Evolutionary conservation across 1,140 invertebrate genomes (phyloP), one percentile per base, ranked within the genome.

Genomic region (Lasioglossum baleicum): DNA sequence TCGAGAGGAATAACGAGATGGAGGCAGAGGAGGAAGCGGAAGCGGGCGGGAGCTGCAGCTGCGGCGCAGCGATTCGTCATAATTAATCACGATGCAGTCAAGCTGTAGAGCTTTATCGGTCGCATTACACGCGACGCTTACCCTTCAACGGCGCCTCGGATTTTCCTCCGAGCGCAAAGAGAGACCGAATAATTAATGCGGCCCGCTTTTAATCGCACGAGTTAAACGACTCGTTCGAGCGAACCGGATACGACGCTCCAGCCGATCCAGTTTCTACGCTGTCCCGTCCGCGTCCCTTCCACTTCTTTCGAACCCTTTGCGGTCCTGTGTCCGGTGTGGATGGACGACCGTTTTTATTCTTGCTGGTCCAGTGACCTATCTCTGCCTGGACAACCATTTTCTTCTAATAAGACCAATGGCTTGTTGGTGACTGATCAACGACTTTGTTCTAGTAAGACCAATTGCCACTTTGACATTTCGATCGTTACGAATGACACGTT

Each of bases 51-150:
- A 53, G 51, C 4, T 4, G 10, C 0, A 67, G 42, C 20, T 20
- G 4, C 8, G 6, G 42, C 17, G 2, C 42, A 13, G 13, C 15
- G 26, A 80, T 83, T 71, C 44, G 53, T 83, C 70, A 75, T 75
- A 83, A 84, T 84, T 84, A 84, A 83, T 84, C 83, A 71, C 22
- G 44, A 53, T 22, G 42, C 66, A 71, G 70, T 70, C 60, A 61
- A 40, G 11, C 70, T 7, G 42, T 80, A 61, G 83, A 61, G 53
- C 53, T 84, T 83, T 83, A 84, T 83, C 66, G 83, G 40, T 48
- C 56, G 17, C 17, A 7, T 84, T 80, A 80, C 58, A 48, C 35
- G 60, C 11, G 53, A 51, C 40, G 66, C 31, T 26, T 60, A 42
- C 42, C 51, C 40, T 48, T 51, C 61, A 75, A 80, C 44, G 22